Evolutionary conservation across 2,888 invertebrate species (phyloP).

Genomic region (Nipponacmea schrenckii): DNA sequence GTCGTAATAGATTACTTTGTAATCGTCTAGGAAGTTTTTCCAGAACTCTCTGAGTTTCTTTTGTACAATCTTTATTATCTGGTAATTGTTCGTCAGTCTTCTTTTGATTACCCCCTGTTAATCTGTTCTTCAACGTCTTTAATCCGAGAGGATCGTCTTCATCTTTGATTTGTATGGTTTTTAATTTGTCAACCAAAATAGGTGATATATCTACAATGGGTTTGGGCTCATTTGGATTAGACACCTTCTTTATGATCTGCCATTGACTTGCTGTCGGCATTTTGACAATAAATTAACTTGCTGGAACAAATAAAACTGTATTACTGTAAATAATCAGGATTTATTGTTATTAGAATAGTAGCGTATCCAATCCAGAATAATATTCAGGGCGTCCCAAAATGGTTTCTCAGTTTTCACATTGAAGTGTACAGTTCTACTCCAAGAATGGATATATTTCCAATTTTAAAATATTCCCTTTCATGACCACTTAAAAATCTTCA

Average conservation of each 20-base stretch:
- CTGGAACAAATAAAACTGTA: too few relatives aligned
- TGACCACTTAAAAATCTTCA: too few relatives aligned
- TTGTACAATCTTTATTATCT: not conserved
- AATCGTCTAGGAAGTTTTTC: not conserved
- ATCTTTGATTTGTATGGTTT: not conserved
- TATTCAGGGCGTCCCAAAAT: too few relatives aligned
- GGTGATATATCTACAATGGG: not conserved
- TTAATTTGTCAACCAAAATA: not conserved
- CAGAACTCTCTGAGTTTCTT: not conserved
- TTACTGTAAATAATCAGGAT: too few relatives aligned
- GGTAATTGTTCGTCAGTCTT: not conserved
- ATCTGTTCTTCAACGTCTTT: not conserved
- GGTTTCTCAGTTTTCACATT: too few relatives aligned
- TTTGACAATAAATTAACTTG: not conserved
- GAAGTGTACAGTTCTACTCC: too few relatives aligned
- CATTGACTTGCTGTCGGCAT: conserved; percentile 3
- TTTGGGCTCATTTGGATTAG: not conserved
- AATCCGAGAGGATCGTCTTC: not conserved
- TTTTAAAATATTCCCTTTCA: too few relatives aligned
- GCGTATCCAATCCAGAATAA: too few relatives aligned
- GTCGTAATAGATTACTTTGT: not conserved
- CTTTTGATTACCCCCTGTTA: not conserved
- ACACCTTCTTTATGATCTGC: not conserved
- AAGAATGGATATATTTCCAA: too few relatives aligned
- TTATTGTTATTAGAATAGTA: too few relatives aligned